Conservation (phyloP, 2,888 invertebrate genomes). For the Conistra vaccinii region DNA sequence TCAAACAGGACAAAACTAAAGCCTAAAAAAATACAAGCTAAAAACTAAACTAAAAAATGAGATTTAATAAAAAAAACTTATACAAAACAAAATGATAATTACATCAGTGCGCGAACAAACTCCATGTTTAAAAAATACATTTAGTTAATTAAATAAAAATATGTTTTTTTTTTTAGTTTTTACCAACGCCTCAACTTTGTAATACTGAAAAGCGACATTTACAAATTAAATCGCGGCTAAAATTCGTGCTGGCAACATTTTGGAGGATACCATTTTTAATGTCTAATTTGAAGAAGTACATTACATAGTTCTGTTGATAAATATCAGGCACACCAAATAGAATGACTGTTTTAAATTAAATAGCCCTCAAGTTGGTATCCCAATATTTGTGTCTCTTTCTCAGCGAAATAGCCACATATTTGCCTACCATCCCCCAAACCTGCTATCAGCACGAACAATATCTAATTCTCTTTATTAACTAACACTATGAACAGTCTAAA, state of each 20-base stretch:
- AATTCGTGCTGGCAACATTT: conserved; percentile 41
- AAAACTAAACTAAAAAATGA: conserved; percentile 70
- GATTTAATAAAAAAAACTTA: conserved; percentile 64
- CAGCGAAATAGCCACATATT: neutral
- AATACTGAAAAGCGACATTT: conserved; percentile 81
- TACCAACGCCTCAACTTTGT: conserved; percentile 79
- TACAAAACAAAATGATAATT: conserved; percentile 35
- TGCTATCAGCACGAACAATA: conserved; percentile 33
- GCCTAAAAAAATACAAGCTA: conserved; percentile 66
- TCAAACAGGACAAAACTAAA: conserved; percentile 65
- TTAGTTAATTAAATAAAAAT: conserved; percentile 43
- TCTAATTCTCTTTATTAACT: conserved; percentile 54
- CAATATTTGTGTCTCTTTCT: no score
- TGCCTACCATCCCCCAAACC: neutral
- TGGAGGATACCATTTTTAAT: conserved; percentile 17
- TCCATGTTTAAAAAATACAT: conserved; percentile 27
- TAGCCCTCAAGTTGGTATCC: neutral
- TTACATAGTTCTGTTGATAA: neutral
- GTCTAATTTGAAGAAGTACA: neutral
- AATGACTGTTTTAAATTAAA: neutral
- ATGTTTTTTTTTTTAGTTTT: conserved; percentile 45
- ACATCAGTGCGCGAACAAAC: conserved; percentile 50
- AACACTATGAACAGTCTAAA: conserved; percentile 81
- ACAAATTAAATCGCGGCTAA: conserved; percentile 58
- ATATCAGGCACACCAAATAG: neutral